A percentile compares a stretch with the other conserved stretches of the same genome.
Evolutionary conservation across 2,888 invertebrate genomes (phyloP).

Genomic region (Pseudococcus viburni): DNA sequence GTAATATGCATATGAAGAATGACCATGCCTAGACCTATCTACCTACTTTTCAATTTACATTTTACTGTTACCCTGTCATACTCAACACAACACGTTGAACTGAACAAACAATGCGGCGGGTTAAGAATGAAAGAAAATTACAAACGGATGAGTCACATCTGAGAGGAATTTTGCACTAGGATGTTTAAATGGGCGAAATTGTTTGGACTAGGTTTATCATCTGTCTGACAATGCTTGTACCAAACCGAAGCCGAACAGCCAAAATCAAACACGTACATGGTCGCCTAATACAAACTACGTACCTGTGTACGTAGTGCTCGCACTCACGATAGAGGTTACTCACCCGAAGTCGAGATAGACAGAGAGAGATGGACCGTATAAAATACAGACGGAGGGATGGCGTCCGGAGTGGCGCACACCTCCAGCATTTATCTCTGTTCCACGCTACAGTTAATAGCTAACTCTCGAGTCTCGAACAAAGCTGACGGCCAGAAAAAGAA

Average conservation of each 20-base stretch:
- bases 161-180: background rate
- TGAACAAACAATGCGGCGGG: background rate
- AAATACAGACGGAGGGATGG: too few species aligned
- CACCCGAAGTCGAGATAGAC: constrained; percentile 18
- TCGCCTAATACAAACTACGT: background rate
- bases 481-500: too few species aligned
- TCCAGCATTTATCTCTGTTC: too few species aligned
- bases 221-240: background rate
- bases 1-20: too few species aligned
- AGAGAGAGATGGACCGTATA: background rate
- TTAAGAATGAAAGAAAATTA: background rate
- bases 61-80: background rate
- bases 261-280: background rate
- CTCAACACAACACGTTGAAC: background rate
- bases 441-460: too few species aligned
- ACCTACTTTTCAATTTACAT: background rate
- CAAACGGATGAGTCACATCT: background rate
- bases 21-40: background rate
- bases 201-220: background rate
- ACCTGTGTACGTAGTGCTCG: background rate
- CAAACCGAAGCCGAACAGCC: background rate
- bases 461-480: too few species aligned
- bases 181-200: background rate
- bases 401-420: too few species aligned
- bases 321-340: constrained; percentile 1